Base-by-base conservation (phyloP, 2,113 vertebrate species). In the Pachyramphus minor region DNA sequence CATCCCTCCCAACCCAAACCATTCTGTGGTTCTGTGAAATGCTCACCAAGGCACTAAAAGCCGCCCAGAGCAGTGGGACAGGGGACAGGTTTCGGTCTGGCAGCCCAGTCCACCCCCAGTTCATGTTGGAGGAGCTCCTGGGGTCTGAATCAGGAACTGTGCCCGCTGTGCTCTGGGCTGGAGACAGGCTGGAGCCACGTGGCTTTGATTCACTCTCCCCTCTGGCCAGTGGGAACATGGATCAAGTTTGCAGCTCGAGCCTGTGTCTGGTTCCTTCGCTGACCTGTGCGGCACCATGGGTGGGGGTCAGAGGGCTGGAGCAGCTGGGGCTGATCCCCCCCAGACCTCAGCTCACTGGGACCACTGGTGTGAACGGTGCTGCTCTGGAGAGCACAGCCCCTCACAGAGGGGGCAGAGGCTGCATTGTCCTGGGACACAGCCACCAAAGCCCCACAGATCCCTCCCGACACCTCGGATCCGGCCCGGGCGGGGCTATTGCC, bases 331-430 rank as follows among this genome's bases (percentile, higher is more conserved):
- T 44, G 64, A 15, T 50, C 42, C 44, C 50, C 24, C 28, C 5
- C 2, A 1, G 24, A 5, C 47, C 33, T 67, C 1, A 0, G 22
- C 74, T 75, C 22, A 11, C 66, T 16, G 58, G 71, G 53, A 42
- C 17, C 37, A 8, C 35, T 18, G 52, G 47, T 77, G 39, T 12
- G 1, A 81, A 14, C 0, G 1, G 64, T 31, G 37, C 79, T 31
- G 49, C 52, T n/a, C 58, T 41, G 71, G 62, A 88, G 78, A 68
- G 64, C 81, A 42, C 47, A 68, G 81, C 69, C 74, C 79, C 86
- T 88, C 90, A 78, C 45, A 24, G 94, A 92, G 69, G 23, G 79
- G 63, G 42, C 52, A 92, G 72, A 73, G 75, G 63, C 75, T 35
- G 75, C 42, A 1, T 4, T 33, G 33, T 73, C 86, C 75, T 4